Base-by-base conservation (phyloP, 2,797 vertebrate genomes). In the Gallinago stenura region DNA sequence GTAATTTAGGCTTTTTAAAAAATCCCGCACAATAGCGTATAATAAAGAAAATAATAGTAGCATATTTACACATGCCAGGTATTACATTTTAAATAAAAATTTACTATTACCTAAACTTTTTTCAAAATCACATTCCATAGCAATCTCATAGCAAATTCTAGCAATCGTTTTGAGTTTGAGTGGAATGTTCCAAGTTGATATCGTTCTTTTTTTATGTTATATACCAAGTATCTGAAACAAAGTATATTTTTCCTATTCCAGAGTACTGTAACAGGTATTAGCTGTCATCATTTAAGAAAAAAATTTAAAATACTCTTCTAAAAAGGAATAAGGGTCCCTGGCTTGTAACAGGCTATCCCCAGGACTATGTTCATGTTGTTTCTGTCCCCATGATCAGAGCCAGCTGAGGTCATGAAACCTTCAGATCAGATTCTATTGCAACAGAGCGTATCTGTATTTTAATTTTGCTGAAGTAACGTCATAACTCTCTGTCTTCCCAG, bases 331-430 rank as follows among this genome's bases (percentile, higher is more conserved):
- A 35, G 41, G 28, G 39, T 53, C 11, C 10, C 10, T 68, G 56
- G 20, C 11, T 60, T 70, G 30, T 30, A 10, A 20, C 0, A 2
- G 56, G 33, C 25, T 60, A 2, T 65, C 41, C 9, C 17, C 60
- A 6, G 16, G 30, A 54, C 10, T 46, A 9, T 33, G 6, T 19
- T n/a, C 51, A 10, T 48, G 14, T 5, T 62, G 35, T 12, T 56
- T 56, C 25, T 20, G 0, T 31, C 39, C 43, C 39, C 5, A 0
- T 37, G 62, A 33, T 33, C 50, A 48, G 50, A 68, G 10, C 25
- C 5, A 13, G 21, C 50, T 24, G 39, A 73, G 37, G 22, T 30
- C 48, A 15, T 6, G 11, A 56, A 43, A n/a, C 8, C 18, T 57
- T 53, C 50, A n/a, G 12, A 33, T 64, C 31, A 22, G 7, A 16